Conservation (phyloP, 23 tunicate species). For the Phallusia fumigata region DNA sequence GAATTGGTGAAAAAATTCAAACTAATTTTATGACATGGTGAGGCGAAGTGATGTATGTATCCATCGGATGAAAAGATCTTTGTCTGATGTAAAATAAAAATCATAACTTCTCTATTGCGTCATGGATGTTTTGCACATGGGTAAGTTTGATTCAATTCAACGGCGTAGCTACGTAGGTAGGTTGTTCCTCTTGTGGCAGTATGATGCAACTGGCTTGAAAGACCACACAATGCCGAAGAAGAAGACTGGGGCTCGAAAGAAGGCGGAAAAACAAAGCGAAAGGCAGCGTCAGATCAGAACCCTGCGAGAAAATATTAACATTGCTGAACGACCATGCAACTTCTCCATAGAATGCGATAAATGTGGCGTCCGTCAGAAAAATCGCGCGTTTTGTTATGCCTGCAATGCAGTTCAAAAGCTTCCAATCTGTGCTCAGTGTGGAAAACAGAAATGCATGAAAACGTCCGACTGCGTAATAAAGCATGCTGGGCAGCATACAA, state of each 20-base stretch:
- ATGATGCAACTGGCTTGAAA: background rate
- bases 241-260: conserved; percentile 93
- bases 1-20: too few relatives aligned
- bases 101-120: too few relatives aligned
- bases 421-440: conserved; percentile 92
- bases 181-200: too few relatives aligned
- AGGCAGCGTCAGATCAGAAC: conserved; percentile 80
- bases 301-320: conserved; percentile 30
- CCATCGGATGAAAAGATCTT: too few relatives aligned
- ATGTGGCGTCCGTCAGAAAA: conserved; percentile 71
- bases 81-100: too few relatives aligned
- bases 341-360: conserved; percentile 86
- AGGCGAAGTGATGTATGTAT: too few relatives aligned
- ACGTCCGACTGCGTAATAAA: conserved; percentile 79
- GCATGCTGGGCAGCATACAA: conserved; percentile 64
- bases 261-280: conserved; percentile 97
- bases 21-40: too few relatives aligned
- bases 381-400: conserved; percentile 93
- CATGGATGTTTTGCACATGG: too few relatives aligned
- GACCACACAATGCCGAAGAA: conserved; percentile 80
- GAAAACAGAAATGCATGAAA: conserved; percentile 95
- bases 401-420: conserved; percentile 75
- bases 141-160: too few relatives aligned
- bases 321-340: conserved; percentile 80
- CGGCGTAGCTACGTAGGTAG: too few relatives aligned